phyloP scores from a whole-genome alignment of 2,797 vertebrate species.

The Xiphophorus birchmanni region DNA sequence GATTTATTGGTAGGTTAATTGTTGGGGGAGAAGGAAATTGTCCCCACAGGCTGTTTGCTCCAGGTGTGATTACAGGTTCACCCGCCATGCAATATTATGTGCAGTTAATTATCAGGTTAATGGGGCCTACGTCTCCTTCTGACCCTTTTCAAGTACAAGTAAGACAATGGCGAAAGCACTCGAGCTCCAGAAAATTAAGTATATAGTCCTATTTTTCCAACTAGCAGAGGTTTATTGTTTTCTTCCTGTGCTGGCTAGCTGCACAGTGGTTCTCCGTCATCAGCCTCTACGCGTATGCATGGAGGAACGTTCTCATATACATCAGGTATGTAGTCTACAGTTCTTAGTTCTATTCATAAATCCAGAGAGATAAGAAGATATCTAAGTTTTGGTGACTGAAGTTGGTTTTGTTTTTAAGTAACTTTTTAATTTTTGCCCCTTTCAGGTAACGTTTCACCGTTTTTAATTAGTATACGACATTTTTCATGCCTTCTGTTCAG shows the following conservation, averaged over 20 bases:
- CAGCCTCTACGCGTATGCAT: slow-evolving; percentile 19
- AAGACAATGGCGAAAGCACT: slow-evolving; percentile 26
- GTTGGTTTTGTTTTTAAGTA: not conserved
- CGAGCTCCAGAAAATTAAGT: slow-evolving; percentile 33
- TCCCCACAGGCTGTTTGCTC: slow-evolving; percentile 49
- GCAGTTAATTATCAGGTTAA: slow-evolving; percentile 65
- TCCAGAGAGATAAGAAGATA: not conserved
- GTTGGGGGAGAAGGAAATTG: slow-evolving; percentile 59
- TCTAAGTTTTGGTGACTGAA: not conserved
- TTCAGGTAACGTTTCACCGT: not conserved
- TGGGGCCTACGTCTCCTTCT: slow-evolving; percentile 18
- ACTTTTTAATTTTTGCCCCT: not conserved
- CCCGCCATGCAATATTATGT: slow-evolving; percentile 67
- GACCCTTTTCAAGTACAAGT: slow-evolving; percentile 15
- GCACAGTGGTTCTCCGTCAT: slow-evolving; percentile 35
- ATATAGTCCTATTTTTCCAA: slow-evolving; percentile 32
- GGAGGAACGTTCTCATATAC: not conserved
- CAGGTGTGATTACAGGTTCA: slow-evolving; percentile 65
- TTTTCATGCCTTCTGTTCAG: not conserved
- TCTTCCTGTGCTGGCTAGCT: slow-evolving; percentile 61
- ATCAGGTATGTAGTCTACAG: not conserved
- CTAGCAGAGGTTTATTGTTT: slow-evolving; percentile 59
- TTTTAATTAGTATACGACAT: not conserved
- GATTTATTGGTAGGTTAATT: slow-evolving; percentile 77
- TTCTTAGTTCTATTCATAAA: not conserved